Conservation (phyloP, 2,113 vertebrate genomes). For the Uropsilus gracilis region DNA sequence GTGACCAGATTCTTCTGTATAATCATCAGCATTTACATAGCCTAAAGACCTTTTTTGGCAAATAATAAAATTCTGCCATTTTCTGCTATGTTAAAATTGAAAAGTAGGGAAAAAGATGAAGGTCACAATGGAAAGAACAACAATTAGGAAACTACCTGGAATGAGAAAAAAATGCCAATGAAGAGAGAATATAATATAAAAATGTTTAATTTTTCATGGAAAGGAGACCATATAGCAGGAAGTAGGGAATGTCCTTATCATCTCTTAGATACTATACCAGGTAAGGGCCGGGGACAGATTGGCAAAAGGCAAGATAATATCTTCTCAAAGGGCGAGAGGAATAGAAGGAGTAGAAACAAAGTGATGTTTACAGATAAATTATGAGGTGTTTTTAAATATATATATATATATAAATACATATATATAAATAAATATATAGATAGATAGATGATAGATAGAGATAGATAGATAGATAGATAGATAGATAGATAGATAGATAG, state of each 20-base stretch:
- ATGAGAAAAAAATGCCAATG: neutral
- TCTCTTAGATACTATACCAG: neutral
- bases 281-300: fast-evolving
- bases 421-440: too few species aligned
- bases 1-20: too few species aligned
- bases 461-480: too few species aligned
- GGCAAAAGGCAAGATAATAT: fast-evolving
- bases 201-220: neutral
- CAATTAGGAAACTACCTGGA: neutral
- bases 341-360: too few species aligned
- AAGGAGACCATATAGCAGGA: neutral
- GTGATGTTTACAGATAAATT: too few species aligned
- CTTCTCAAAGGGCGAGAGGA: neutral
- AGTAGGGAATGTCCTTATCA: neutral
- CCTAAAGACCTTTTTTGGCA: neutral
- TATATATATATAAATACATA: too few species aligned
- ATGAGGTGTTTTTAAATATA: too few species aligned
- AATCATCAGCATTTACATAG: neutral
- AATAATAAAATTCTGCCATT: neutral
- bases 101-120: neutral
- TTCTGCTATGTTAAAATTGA: neutral
- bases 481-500: too few species aligned
- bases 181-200: neutral
- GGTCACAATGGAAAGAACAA: neutral
- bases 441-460: too few species aligned